Percentiles rank a stretch among this genome's conserved stretches.
Evolutionary conservation across 2,113 vertebrate species (phyloP).

Genomic region (Cololabis saira): DNA sequence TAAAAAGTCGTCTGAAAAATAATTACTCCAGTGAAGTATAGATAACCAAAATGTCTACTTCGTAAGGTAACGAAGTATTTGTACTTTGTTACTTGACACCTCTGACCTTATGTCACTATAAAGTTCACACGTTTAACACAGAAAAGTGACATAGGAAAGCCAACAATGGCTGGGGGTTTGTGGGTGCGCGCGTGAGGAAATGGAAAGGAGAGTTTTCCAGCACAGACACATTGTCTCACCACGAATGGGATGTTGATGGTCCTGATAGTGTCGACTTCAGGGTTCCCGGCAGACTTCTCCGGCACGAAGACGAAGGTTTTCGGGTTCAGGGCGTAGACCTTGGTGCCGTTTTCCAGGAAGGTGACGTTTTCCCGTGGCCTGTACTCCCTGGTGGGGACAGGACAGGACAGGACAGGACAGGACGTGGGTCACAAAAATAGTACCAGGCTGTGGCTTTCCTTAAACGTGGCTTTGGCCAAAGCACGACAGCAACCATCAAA

Average conservation of each 20-base stretch:
- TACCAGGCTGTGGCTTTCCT: no score
- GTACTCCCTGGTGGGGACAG: slow-evolving; percentile 86
- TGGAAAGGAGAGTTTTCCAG: not conserved
- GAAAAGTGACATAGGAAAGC: slow-evolving; percentile 12
- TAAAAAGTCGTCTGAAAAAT: no score
- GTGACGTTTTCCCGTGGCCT: slow-evolving; percentile 88
- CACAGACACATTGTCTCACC: slow-evolving; percentile 79
- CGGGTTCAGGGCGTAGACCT: slow-evolving; percentile 90
- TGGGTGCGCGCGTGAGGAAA: not conserved
- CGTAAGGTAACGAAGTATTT: no score
- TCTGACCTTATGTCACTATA: not conserved
- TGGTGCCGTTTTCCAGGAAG: slow-evolving; percentile 92
- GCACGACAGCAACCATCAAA: not conserved
- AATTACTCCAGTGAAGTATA: no score
- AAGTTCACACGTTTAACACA: slow-evolving; percentile 1
- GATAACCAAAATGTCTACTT: no score
- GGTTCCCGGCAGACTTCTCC: slow-evolving; percentile 88
- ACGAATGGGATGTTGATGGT: slow-evolving; percentile 94
- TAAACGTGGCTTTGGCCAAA: no score
- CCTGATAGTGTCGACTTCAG: slow-evolving; percentile 85
- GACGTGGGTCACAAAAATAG: not conserved
- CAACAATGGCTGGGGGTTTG: not conserved
- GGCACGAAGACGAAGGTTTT: slow-evolving; percentile 91
- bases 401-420: slow-evolving; percentile 48
- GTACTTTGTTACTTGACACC: no score